Conservation (phyloP, 2,888 invertebrate genomes). For the Stictocephala bisonia region DNA sequence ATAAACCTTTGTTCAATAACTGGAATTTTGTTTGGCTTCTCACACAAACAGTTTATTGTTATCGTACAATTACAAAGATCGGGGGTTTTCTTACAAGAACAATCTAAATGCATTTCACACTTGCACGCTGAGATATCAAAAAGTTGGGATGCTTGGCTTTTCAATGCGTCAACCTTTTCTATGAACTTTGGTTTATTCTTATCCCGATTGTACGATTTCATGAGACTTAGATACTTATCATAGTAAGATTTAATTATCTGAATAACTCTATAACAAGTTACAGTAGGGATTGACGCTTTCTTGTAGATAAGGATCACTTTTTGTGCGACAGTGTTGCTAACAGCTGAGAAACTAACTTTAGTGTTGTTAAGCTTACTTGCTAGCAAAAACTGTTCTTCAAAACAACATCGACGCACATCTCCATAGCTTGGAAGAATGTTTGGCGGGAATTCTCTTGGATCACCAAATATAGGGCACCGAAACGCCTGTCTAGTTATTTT, state of each 20-base stretch:
- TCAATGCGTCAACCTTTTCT: constrained; percentile 33
- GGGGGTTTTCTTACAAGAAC: constrained; percentile 3
- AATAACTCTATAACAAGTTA: constrained; percentile 17
- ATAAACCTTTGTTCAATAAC: constrained; percentile 25
- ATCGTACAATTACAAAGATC: constrained; percentile 34
- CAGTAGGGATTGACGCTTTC: constrained; percentile 43
- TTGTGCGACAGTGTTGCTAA: background rate
- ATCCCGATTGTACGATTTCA: constrained; percentile 36
- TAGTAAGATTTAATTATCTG: constrained; percentile 31
- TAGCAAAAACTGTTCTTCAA: constrained; percentile 31
- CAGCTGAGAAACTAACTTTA: constrained; percentile 26
- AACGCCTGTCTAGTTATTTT: constrained; percentile 36
- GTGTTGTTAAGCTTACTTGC: constrained; percentile 30
- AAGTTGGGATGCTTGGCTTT: constrained; percentile 22
- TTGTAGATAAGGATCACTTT: constrained; percentile 22
- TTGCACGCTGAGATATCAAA: constrained; percentile 33
- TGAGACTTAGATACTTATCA: constrained; percentile 35
- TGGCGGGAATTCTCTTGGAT: constrained; percentile 30
- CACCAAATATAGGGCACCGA: constrained; percentile 39
- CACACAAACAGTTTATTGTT: constrained; percentile 4
- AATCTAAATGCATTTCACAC: background rate
- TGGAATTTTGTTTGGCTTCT: constrained; percentile 33
- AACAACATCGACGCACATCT: constrained; percentile 40
- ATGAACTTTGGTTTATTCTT: constrained; percentile 32
- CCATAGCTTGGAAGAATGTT: constrained; percentile 38